phyloP scores from a whole-genome alignment of 2,888 invertebrate species.

The Neria commutata region DNA sequence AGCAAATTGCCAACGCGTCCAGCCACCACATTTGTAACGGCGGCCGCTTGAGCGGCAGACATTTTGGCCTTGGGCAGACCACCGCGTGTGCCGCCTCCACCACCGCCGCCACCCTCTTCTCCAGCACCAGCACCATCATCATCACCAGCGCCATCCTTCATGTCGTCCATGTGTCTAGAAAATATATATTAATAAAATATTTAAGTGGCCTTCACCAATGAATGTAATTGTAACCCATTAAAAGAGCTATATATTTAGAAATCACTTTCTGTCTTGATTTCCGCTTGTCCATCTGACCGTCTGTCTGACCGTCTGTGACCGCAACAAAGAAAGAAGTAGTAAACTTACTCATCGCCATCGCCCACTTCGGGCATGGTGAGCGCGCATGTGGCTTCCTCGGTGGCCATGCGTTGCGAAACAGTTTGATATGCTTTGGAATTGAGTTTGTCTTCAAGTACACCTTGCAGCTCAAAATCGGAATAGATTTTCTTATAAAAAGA shows the following conservation, averaged over 20 bases:
- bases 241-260: too few species aligned
- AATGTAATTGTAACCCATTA: too few species aligned
- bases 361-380: constrained; percentile 81
- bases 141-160: constrained; percentile 46
- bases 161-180: constrained; percentile 41
- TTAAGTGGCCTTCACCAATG: too few species aligned
- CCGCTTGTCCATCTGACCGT: too few species aligned
- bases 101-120: constrained; percentile 49
- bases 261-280: too few species aligned
- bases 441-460: constrained; percentile 95
- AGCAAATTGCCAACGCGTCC: constrained; percentile 89
- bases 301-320: too few species aligned
- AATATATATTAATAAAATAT: constrained; percentile 2
- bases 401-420: constrained; percentile 92
- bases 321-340: too few species aligned
- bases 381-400: constrained; percentile 94
- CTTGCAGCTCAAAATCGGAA: constrained; percentile 98
- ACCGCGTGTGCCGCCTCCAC: constrained; percentile 46
- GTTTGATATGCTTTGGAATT: constrained; percentile 95
- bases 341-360: constrained; percentile 67
- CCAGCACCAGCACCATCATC: constrained; percentile 43
- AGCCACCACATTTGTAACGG: constrained; percentile 65
- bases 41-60: constrained; percentile 56
- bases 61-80: constrained; percentile 55
- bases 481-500: constrained; percentile 82